Percentiles rank a stretch among this genome's conserved stretches.
These are phyloP conservation scores for Hipposideros armiger DNA, from an alignment of 2,113 vertebrate species.

Conservation along the genomic window DNA sequence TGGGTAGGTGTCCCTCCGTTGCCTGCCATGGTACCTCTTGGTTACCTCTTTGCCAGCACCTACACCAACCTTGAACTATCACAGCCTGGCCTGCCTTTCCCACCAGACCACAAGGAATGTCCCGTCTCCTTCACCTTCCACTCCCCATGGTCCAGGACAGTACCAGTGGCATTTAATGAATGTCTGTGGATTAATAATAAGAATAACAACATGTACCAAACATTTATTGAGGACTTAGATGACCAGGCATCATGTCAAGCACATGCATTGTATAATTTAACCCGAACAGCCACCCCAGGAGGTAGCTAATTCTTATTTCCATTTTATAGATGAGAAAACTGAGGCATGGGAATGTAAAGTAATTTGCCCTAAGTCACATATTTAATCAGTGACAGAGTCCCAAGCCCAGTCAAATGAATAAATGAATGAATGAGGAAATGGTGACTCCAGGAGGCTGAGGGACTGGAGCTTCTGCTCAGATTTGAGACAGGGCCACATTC, in stretches of 20 bases:
- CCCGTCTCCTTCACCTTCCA: too few relatives aligned
- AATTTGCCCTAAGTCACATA: background rate
- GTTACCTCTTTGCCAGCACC: background rate
- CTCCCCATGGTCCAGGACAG: background rate
- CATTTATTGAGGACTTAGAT: background rate
- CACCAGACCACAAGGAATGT: background rate
- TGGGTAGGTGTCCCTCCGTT: background rate
- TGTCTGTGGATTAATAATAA: background rate
- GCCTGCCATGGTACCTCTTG: fast-evolving
- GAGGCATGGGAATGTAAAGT: background rate
- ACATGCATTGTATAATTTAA: background rate
- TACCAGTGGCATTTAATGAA: background rate
- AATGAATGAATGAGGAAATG: background rate
- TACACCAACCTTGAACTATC: background rate
- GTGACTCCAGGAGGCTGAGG: background rate
- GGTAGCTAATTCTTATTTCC: background rate
- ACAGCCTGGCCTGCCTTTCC: background rate
- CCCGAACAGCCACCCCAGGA: background rate
- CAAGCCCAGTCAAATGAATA: background rate
- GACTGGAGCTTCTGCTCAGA: background rate
- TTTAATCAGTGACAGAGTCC: background rate
- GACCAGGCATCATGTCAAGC: background rate
- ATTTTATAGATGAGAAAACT: slow-evolving; percentile 19
- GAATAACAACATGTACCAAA: background rate
- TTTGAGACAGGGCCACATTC: background rate